phyloP scores from a whole-genome alignment of 2,113 vertebrate species.

The Campylomormyrus tamandua region DNA sequence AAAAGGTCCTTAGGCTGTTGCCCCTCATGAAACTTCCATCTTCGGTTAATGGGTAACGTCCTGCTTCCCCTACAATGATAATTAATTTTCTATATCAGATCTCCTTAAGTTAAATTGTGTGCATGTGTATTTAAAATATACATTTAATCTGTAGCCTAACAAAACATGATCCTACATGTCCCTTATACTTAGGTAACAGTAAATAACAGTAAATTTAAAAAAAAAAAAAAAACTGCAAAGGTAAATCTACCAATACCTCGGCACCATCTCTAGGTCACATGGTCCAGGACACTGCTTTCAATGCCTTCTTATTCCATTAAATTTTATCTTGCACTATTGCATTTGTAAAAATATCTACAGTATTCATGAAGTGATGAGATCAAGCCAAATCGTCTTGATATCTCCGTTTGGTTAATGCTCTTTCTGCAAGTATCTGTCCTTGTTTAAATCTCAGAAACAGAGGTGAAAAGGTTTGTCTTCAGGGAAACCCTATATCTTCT shows the following conservation, averaged over 20 bases:
- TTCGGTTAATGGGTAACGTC: not conserved
- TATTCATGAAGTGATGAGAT: slow-evolving; percentile 23
- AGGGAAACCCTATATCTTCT: not conserved
- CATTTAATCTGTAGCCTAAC: not conserved
- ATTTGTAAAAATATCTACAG: slow-evolving; percentile 42
- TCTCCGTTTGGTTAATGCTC: not conserved
- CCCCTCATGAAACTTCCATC: not conserved
- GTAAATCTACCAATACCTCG: not conserved
- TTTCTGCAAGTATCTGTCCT: not conserved
- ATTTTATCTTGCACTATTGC: slow-evolving; percentile 46
- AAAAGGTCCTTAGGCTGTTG: not conserved
- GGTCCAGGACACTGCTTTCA: not conserved
- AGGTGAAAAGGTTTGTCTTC: slow-evolving; percentile 10
- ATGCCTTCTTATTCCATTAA: not conserved
- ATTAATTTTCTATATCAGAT: too few species aligned
- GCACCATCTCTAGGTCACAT: not conserved
- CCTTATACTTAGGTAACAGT: not conserved
- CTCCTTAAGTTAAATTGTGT: not conserved
- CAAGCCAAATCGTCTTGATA: not conserved
- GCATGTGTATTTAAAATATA: not conserved
- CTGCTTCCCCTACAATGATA: not conserved
- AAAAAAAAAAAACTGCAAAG: not conserved
- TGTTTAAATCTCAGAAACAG: not conserved
- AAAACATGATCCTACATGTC: not conserved
- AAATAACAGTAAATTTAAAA: not conserved